phyloP scores from a whole-genome alignment of 2,797 vertebrate genomes.

The Clarias pachynema region DNA sequence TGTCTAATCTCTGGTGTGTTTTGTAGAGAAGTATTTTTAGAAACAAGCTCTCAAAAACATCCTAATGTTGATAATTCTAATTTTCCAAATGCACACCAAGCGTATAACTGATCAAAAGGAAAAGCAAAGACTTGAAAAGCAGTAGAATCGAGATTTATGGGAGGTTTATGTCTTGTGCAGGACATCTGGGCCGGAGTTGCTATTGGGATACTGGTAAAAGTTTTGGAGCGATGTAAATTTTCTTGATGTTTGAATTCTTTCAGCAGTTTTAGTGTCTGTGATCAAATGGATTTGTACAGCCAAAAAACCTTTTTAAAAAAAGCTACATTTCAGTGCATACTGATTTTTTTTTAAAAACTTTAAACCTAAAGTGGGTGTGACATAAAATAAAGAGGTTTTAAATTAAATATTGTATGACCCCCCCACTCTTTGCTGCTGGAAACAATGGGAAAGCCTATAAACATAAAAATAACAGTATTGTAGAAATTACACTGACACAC shows the following conservation, averaged over 20 bases:
- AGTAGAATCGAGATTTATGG: background rate
- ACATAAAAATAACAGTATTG: too few relatives aligned
- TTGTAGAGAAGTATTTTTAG: background rate
- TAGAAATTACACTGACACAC: background rate
- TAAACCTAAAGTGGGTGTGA: background rate
- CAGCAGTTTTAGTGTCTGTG: background rate
- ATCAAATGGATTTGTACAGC: background rate
- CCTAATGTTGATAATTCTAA: background rate
- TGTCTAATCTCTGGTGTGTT: background rate
- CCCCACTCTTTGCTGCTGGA: background rate
- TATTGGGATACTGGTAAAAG: background rate
- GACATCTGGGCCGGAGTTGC: background rate
- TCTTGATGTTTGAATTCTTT: background rate
- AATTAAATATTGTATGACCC: background rate
- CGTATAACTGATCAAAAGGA: background rate
- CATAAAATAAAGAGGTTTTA: background rate
- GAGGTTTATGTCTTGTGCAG: background rate
- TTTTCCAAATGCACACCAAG: constrained; percentile 3
- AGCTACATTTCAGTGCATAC: background rate
- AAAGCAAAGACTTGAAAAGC: background rate
- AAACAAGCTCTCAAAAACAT: constrained; percentile 1
- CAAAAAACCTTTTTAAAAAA: background rate
- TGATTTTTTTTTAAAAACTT: background rate
- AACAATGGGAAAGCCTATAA: background rate
- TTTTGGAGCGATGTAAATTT: background rate